These are phyloP conservation scores for Spatulosminthurus flaviceps DNA, from an alignment of 2,888 invertebrate genomes.

Conservation along the genomic window DNA sequence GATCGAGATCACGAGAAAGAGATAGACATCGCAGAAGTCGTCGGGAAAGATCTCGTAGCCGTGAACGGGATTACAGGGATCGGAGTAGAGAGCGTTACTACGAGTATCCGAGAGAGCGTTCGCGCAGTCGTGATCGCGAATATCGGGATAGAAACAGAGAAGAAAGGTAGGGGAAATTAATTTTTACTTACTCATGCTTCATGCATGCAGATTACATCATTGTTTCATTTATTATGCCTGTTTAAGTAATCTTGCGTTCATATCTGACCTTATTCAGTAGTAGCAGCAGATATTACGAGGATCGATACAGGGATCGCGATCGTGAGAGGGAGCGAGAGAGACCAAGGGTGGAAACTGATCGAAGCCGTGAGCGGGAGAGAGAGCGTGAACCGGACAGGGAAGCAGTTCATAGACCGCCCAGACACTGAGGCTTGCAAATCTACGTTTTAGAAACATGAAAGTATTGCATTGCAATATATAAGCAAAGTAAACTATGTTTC, in stretches of 20 bases:
- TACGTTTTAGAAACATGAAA: constrained; percentile 1
- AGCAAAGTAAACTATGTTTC: constrained; percentile 19
- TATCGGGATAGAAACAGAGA: constrained; percentile 81
- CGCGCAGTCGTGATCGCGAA: constrained; percentile 82
- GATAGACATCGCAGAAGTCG: constrained; percentile 72
- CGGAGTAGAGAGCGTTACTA: constrained; percentile 71
- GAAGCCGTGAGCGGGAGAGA: constrained; percentile 70
- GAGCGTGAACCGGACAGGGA: constrained; percentile 71
- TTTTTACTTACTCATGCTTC: too few relatives aligned
- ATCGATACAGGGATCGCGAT: constrained; percentile 79
- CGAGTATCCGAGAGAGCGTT: constrained; percentile 77
- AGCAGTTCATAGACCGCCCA: constrained; percentile 60
- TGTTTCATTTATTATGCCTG: not conserved
- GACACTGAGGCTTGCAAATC: constrained; percentile 52
- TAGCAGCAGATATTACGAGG: constrained; percentile 79
- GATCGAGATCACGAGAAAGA: constrained; percentile 69
- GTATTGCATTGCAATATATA: constrained; percentile 19
- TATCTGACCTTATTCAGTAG: constrained; percentile 40
- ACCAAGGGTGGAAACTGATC: constrained; percentile 71
- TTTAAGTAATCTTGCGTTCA: too few relatives aligned
- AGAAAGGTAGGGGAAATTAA: constrained; percentile 66
- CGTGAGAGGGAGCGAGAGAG: constrained; percentile 72
- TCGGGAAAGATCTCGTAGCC: constrained; percentile 77
- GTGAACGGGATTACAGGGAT: constrained; percentile 74
- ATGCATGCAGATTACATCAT: too few relatives aligned